Conservation (phyloP, 2,888 invertebrate genomes). For the Aphidius colemani region DNA sequence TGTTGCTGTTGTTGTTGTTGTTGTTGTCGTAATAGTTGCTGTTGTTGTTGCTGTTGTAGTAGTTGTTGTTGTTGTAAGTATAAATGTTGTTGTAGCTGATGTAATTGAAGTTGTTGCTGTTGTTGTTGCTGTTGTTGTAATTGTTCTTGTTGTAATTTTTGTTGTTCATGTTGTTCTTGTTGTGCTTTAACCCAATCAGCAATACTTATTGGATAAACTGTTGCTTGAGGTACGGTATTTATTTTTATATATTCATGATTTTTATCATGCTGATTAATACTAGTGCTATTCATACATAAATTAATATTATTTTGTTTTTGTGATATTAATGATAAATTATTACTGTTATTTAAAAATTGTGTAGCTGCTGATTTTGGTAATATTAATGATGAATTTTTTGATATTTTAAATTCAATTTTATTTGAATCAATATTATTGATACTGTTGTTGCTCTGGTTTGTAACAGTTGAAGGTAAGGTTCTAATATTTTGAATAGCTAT, state of each 20-base stretch:
- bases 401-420: neutral
- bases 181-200: conserved; percentile 31
- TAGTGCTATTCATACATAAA: no score
- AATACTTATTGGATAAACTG: conserved; percentile 36
- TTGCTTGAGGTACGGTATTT: conserved; percentile 28
- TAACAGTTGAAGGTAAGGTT: neutral
- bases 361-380: no score
- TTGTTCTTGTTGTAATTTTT: conserved; percentile 7
- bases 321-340: no score
- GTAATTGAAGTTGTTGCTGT: no score
- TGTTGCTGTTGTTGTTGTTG: no score
- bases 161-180: conserved; percentile 32
- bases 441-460: neutral
- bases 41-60: conserved; percentile 10
- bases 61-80: conserved; percentile 28
- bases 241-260: conserved; percentile 25
- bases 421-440: neutral
- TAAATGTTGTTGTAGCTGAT: neutral
- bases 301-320: no score
- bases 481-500: neutral
- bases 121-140: neutral
- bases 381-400: neutral
- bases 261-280: neutral
- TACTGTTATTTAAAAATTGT: no score
- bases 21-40: neutral